Base-by-base conservation (phyloP, 2,113 vertebrate species). In the Psittacara wagleri region DNA sequence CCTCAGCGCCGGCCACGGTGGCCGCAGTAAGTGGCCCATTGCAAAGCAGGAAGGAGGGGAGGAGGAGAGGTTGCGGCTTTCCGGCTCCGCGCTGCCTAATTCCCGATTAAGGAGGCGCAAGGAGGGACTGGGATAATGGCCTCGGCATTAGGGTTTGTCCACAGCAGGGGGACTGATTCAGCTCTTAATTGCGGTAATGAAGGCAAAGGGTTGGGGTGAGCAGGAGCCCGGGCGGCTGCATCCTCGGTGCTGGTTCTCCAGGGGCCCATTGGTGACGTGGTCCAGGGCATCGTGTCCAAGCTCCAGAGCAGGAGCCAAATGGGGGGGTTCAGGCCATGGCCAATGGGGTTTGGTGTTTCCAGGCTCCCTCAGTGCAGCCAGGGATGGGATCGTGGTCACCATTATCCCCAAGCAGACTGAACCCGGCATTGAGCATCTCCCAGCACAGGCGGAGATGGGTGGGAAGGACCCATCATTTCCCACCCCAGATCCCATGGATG, bases 171-270 rank as follows among this genome's bases (percentile, higher is more conserved):
- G 63, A 86, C 68, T 88, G 72, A 92, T 96, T 90, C 92, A 31
- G 57, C 68, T 78, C 82, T 51, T 96, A 97, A 96, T 94, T 86
- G 88, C 5, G 3, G 8, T 79, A 62, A 95, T 0, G 35, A 93
- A 93, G 88, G 96, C 57, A 2, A 75, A 13, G 33, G 46, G 29
- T 13, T 0, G 4, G 57, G 25, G n/a, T 3, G 35, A 84, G 84
- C 37, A 29, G 51, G 46, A 29, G 48, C 62, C 63, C 1, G 52
- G 7, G 14, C 0, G 13, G 44, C 11, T 48, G 48, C 46, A 2
- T 33, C 63, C 69, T 78, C 2, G 0, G 28, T 0, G 5, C 54
- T 1, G 5, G 22, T 19, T 9, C 61, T 48, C 46, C 6, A 0
- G 25, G n/a, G 37, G 25, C 29, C 29, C 29, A 33, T 59, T 10